Conservation (phyloP, 1,140 invertebrate genomes). For the Trichonephila clavipes region DNA sequence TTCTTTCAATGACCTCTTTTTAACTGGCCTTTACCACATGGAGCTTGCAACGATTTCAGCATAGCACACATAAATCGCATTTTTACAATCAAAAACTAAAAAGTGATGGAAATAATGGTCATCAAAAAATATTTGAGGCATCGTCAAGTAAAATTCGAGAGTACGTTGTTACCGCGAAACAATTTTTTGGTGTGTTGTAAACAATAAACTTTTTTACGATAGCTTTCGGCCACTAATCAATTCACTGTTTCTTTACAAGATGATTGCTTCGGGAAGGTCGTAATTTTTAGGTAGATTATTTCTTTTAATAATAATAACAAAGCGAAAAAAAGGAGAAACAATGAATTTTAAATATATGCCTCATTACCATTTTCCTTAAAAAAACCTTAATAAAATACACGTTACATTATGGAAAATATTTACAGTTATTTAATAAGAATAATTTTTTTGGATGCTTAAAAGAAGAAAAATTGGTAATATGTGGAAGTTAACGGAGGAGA, state of each 20-base stretch:
- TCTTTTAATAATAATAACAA: no score
- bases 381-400: no score
- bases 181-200: not conserved
- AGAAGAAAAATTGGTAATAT: no score
- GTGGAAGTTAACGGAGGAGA: no score
- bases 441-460: no score
- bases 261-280: not conserved
- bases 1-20: no score
- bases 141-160: not conserved
- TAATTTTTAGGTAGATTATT: not conserved
- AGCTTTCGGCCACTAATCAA: not conserved
- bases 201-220: not conserved
- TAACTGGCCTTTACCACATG: no score
- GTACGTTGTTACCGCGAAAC: not conserved
- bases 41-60: not conserved
- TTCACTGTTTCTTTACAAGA: not conserved
- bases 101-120: not conserved
- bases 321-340: no score
- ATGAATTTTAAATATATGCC: no score
- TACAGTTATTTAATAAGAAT: no score
- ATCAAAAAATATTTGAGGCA: not conserved
- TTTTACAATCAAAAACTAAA: not conserved
- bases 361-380: no score
- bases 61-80: not conserved
- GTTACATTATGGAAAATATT: no score